A percentile compares a stretch with the other conserved stretches of the same genome.
phyloP scores from a whole-genome alignment of 2,888 invertebrate genomes.

The Omphaloscelis lunosa region DNA sequence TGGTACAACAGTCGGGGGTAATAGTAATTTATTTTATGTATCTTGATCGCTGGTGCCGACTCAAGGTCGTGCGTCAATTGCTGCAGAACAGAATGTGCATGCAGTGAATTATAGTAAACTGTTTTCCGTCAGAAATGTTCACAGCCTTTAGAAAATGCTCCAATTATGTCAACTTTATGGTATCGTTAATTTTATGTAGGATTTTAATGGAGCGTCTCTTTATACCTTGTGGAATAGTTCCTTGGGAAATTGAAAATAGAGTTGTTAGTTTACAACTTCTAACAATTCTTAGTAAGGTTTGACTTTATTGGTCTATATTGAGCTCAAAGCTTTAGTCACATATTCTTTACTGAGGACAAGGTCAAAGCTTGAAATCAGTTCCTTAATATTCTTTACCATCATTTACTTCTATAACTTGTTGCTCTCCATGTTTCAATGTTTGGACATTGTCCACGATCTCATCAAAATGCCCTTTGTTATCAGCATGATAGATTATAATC shows the following conservation, averaged over 20 bases:
- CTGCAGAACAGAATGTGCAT: slow-evolving; percentile 25
- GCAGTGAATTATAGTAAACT: not conserved
- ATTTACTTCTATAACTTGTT: not conserved
- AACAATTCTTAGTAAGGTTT: slow-evolving; percentile 5
- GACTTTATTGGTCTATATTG: not conserved
- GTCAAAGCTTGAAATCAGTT: not conserved
- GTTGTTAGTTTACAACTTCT: slow-evolving; percentile 1
- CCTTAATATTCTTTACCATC: not conserved
- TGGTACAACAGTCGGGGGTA: slow-evolving; percentile 41
- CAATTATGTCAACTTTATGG: slow-evolving; percentile 34
- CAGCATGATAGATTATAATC: not conserved
- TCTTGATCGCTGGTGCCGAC: slow-evolving; percentile 23
- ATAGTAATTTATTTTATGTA: slow-evolving; percentile 32
- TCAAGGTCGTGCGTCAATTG: slow-evolving; percentile 33
- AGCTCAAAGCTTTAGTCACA: not conserved
- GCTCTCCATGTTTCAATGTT: too few species aligned
- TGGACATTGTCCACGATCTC: not conserved
- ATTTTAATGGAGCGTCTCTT: slow-evolving; percentile 26
- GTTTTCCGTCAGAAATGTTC: slow-evolving; percentile 1
- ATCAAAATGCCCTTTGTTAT: not conserved
- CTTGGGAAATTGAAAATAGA: slow-evolving; percentile 1
- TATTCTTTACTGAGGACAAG: not conserved
- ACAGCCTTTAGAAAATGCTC: not conserved
- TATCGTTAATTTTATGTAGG: slow-evolving; percentile 23
- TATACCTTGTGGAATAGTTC: slow-evolving; percentile 10